Evolutionary conservation across 2,888 invertebrate species (phyloP), one percentile per base, ranked within the genome.

Genomic region (Pterobdella sp.): DNA sequence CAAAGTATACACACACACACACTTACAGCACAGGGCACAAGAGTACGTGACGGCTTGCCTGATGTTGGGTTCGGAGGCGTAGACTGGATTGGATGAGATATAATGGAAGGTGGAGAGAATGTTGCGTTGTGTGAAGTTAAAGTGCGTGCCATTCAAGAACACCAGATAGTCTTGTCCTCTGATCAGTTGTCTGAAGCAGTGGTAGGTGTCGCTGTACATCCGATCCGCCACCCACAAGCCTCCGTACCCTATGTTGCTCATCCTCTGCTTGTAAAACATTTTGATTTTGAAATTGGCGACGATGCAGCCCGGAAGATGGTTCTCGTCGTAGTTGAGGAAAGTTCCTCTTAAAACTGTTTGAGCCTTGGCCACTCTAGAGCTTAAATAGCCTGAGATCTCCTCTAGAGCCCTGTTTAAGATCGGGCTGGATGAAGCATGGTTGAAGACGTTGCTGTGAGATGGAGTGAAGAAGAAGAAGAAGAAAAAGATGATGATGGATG

Each of bases 181-280:
- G n/a, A 26, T 18, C 10, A 56, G 7, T 4, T 56, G 26, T 26
- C 26, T 56, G 60, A 56, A 56, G 60, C 60, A 56, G n/a, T 56
- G 60, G 60, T 56, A 56, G 7, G 60, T 56, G 60, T 56, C 60
- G 4, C n/a, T 7, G 60, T 4, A 56, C 4, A n/a, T 56, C 3
- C 60, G 18, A 26, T 56, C 60, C 4, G 26, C n/a, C 60, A 56
- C 60, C 60, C 60, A 56, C 4, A 56, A 56, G n/a, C 60, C n/a
- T 56, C 60, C 3, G 4, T 22, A 18, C 3, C 7, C 3, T 4
- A 26, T n/a, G 4, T 22, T 18, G 10, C 60, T 26, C 4, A 56
- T 26, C 4, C 60, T 22, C n/a, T 56, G 18, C n/a, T 56, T 56
- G 60, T 14, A 22, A 26, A 56, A 56, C 4, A 14, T 22, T 56